Conservation (phyloP, 2,797 vertebrate species). For the Sebastes glaucus region DNA sequence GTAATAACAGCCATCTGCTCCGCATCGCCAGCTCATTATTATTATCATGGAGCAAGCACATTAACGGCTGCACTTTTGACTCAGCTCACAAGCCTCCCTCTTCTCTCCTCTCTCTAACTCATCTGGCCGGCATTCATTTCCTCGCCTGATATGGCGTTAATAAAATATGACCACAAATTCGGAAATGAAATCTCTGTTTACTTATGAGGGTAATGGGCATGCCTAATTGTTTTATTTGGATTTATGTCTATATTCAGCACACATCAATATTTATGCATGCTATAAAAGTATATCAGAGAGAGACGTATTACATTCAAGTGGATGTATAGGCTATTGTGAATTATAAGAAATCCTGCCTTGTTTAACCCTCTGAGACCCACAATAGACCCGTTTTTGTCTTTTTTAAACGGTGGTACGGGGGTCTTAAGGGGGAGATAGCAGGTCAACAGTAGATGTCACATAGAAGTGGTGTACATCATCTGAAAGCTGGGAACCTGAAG, state of each 20-base stretch:
- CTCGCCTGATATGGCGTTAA: slow-evolving; percentile 20
- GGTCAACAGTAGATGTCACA: no score
- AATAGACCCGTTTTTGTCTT: no score
- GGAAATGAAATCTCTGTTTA: slow-evolving; percentile 38
- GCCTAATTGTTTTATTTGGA: slow-evolving; percentile 27
- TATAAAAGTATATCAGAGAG: not conserved
- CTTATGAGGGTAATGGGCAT: not conserved
- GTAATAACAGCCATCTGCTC: slow-evolving; percentile 26
- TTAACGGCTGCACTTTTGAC: not conserved
- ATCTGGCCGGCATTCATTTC: slow-evolving; percentile 32
- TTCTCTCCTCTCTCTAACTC: not conserved
- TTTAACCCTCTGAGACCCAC: no score
- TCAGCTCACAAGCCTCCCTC: slow-evolving; percentile 2
- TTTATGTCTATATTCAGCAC: slow-evolving; percentile 36
- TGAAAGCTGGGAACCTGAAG: no score
- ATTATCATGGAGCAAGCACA: slow-evolving; percentile 19
- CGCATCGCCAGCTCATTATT: not conserved
- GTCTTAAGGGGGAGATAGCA: no score
- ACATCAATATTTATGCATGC: slow-evolving; percentile 24
- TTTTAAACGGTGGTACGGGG: rapidly evolving
- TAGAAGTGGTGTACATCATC: no score
- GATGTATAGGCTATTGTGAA: not conserved
- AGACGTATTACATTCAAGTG: not conserved
- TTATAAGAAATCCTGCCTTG: not conserved
- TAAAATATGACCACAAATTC: slow-evolving; percentile 33